A percentile compares a stretch with the other conserved stretches of the same genome.
Conservation (phyloP, 1,140 invertebrate genomes). For the Mizuhopecten yessoensis region DNA sequence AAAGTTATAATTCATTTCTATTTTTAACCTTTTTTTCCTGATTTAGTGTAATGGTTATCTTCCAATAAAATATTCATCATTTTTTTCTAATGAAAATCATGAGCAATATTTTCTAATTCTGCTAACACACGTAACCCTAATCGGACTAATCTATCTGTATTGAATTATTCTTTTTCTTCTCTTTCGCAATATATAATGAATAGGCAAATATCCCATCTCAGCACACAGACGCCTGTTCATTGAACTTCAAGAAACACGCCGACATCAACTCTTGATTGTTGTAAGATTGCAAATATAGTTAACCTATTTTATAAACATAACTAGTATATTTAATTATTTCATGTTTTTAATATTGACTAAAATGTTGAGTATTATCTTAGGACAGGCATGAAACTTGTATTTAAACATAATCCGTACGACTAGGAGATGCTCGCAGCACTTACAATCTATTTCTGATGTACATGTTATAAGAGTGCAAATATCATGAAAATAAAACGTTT, state of each 20-base stretch:
- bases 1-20: slow-evolving; percentile 14
- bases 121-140: neutral
- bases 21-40: neutral
- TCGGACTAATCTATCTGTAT: neutral
- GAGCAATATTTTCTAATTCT: slow-evolving; percentile 28
- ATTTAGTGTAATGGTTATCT: slow-evolving; percentile 33
- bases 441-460: too few species aligned
- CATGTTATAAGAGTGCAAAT: too few species aligned
- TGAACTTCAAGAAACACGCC: neutral
- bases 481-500: too few species aligned
- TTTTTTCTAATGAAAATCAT: slow-evolving; percentile 38
- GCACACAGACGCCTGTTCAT: neutral
- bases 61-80: slow-evolving; percentile 17
- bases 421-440: too few species aligned
- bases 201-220: neutral
- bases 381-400: too few species aligned
- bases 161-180: slow-evolving; percentile 36
- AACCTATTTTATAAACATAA: too few species aligned
- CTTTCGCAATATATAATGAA: neutral
- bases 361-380: too few species aligned
- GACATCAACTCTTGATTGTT: too few species aligned
- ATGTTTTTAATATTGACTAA: too few species aligned
- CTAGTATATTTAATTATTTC: too few species aligned
- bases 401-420: too few species aligned
- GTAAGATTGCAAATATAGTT: too few species aligned